A percentile compares a stretch with the other conserved stretches of the same genome.
These are phyloP conservation scores for Gambusia yucatana DNA, from an alignment of 2,797 vertebrate genomes.

Conservation along the genomic window DNA sequence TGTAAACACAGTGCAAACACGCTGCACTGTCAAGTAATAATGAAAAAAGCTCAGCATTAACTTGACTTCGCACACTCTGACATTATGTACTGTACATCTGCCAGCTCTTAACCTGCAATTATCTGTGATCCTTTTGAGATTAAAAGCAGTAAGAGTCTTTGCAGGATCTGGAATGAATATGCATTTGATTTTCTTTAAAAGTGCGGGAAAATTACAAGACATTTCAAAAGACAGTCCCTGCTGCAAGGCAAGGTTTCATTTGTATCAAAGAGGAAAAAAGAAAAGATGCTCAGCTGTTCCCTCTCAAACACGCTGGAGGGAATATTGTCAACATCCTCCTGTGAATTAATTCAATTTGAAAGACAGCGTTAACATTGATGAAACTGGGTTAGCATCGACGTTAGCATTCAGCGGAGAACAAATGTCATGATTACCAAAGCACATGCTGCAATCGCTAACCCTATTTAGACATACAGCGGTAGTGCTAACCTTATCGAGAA, in stretches of 20 bases:
- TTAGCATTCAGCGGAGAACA: constrained; percentile 80
- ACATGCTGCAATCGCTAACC: constrained; percentile 61
- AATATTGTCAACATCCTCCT: constrained; percentile 75
- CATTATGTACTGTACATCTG: constrained; percentile 14
- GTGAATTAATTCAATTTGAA: constrained; percentile 78
- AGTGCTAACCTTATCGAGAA: constrained; percentile 61
- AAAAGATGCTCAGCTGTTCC: constrained; percentile 68
- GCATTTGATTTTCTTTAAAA: constrained; percentile 58
- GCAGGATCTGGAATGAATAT: constrained; percentile 46
- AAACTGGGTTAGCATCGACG: constrained; percentile 75
- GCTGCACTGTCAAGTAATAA: constrained; percentile 45
- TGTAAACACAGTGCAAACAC: constrained; percentile 42
- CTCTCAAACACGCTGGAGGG: constrained; percentile 63
- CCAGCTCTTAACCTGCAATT: constrained; percentile 29
- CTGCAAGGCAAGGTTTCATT: constrained; percentile 35
- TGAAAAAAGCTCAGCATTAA: constrained; percentile 53
- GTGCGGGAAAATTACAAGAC: constrained; percentile 48
- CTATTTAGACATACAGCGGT: constrained; percentile 58
- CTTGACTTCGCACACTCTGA: constrained; percentile 26
- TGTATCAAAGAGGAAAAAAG: constrained; percentile 56
- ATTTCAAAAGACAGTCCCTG: constrained; percentile 41
- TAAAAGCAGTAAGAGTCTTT: constrained; percentile 31
- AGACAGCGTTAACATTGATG: constrained; percentile 68
- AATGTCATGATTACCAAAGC: constrained; percentile 80
- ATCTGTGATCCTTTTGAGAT: constrained; percentile 33